phyloP scores from a whole-genome alignment of 2,888 invertebrate species.

The Hirtodrosophila alboralis region DNA sequence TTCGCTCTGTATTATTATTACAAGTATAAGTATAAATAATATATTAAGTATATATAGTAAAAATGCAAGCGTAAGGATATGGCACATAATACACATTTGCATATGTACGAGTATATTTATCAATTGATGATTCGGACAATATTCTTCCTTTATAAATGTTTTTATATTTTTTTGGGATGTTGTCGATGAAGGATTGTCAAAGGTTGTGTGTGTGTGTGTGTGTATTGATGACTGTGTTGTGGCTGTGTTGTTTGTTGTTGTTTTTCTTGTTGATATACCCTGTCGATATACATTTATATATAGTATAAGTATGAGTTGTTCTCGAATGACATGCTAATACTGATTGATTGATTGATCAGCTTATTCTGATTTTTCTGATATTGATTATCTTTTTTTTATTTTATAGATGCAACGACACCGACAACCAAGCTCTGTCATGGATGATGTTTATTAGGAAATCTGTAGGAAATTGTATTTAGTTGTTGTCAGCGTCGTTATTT shows the following conservation, averaged over 20 bases:
- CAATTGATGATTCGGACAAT: slow-evolving; percentile 38
- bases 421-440: slow-evolving; percentile 42
- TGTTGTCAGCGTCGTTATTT: slow-evolving; percentile 24
- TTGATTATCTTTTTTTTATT: not conserved
- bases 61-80: slow-evolving; percentile 77
- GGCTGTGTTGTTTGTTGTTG: slow-evolving; percentile 31
- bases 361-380: not conserved
- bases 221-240: slow-evolving; percentile 45
- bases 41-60: slow-evolving; percentile 47
- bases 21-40: slow-evolving; percentile 14
- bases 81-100: slow-evolving; percentile 70
- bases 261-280: slow-evolving; percentile 43
- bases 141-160: slow-evolving; percentile 12
- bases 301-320: slow-evolving; percentile 20
- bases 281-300: slow-evolving; percentile 35
- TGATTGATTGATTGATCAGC: too few species aligned
- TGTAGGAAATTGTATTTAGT: slow-evolving; percentile 20
- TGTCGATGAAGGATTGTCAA: slow-evolving; percentile 66
- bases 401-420: slow-evolving; percentile 10
- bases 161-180: slow-evolving; percentile 24
- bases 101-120: slow-evolving; percentile 43
- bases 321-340: slow-evolving; percentile 44
- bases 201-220: slow-evolving; percentile 38
- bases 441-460: slow-evolving; percentile 15
- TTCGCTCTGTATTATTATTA: slow-evolving; percentile 10